Base-by-base conservation (phyloP, 2,113 vertebrate species). In the Pongo pygmaeus region DNA sequence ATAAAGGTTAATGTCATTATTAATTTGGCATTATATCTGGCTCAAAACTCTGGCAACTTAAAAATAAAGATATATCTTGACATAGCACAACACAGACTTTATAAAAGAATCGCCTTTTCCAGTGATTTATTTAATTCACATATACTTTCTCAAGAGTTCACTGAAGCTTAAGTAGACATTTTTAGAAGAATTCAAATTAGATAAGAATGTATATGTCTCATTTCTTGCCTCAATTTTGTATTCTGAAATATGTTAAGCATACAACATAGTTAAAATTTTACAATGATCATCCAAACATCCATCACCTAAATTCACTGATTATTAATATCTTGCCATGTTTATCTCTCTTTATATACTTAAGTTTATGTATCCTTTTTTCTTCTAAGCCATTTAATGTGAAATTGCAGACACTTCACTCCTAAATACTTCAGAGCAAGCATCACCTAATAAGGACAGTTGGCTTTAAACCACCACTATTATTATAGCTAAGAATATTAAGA, bases 41-140 rank as follows among this genome's bases (percentile, higher is more conserved):
- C 67, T 97, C 16, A 90, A 70, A 96, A 90, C 14, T 59, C 50
- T 95, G 50, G 43, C 32, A 94, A 38, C 80, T 90, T 93, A 67
- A 96, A 96, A 74, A 86, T 86, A 23, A 75, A 80, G 50, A 30
- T 43, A 46, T 6, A 61, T 85, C 27, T 91, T 84, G 35, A 86
- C 27, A 43, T 18, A 72, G 30, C 48, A 10, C 20, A 92, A 96
- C 0, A 79, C 18, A 72, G 93, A 86, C 23, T 61, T 59, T 67
- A 91, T 23, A 57, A 90, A 92, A 92, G 85, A 97, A 89, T 10
- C 38, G 84, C 22, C 55, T 77, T 88, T 78, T 61, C 70, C 61
- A 80, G 40, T 92, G 48, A 87, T 81, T 92, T 64, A 83, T n/a
- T 95, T 94, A 96, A 92, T 2, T 95, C 32, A 83, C n/a, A 96